A percentile compares a stretch with the other conserved stretches of the same genome.
Evolutionary conservation across 1,140 invertebrate genomes (phyloP).

Genomic region (Homalodisca vitripennis): DNA sequence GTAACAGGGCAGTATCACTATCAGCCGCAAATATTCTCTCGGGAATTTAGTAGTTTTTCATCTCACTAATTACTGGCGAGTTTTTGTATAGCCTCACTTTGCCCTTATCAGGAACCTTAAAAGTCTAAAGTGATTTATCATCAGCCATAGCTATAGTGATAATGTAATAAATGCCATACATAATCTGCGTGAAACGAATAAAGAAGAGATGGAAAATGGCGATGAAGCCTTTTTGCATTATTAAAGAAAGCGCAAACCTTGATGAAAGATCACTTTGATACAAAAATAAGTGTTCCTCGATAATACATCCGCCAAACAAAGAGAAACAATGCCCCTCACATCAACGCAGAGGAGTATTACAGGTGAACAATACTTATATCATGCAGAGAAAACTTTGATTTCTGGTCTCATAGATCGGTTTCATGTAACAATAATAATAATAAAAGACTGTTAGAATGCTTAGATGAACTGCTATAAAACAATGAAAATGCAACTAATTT

Average conservation of each 20-base stretch:
- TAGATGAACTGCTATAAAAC: not conserved
- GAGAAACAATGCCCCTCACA: conserved; percentile 8
- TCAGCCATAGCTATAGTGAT: conserved; percentile 18
- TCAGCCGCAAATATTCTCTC: no score
- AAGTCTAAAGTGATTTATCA: conserved; percentile 15
- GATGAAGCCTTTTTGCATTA: not conserved
- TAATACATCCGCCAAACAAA: not conserved
- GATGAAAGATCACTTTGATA: conserved; percentile 16
- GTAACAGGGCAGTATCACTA: no score
- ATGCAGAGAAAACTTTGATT: not conserved
- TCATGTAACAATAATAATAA: not conserved
- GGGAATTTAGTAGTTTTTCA: not conserved
- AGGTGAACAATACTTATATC: not conserved
- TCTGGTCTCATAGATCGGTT: not conserved
- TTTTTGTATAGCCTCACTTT: not conserved
- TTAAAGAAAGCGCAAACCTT: not conserved
- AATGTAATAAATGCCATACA: conserved; percentile 10
- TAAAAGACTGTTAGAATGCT: not conserved
- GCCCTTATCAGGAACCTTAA: conserved; percentile 17
- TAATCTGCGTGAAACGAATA: not conserved
- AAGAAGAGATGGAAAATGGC: not conserved
- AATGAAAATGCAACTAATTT: not conserved
- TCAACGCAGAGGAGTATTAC: conserved; percentile 21
- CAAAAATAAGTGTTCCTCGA: conserved; percentile 4
- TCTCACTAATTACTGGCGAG: not conserved